Base-by-base conservation (phyloP, 2,888 invertebrate genomes). In the Syrphus vitripennis region DNA sequence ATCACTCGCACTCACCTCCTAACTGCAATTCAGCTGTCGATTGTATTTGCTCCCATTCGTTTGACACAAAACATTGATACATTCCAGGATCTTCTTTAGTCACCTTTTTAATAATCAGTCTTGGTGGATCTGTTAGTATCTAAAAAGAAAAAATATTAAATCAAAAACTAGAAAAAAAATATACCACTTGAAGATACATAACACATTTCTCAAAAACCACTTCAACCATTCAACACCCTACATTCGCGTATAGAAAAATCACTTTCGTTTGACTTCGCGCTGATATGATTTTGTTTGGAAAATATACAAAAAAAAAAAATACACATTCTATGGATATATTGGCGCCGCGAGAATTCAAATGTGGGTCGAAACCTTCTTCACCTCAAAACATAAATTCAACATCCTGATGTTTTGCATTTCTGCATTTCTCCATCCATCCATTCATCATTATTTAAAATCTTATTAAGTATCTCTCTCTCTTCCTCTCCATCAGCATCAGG, bases 51-150 rank as follows among this genome's bases (percentile, higher is more conserved):
- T 97, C 97, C 93, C 96, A 96, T 88, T 96, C 95, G 90, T 97
- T 97, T 90, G 95, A 95, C 6, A 96, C 97, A 89, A 98, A 95
- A 91, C 98, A 98, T 90, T 98, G 98, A 92, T 97, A 98, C 95
- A 98, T 96, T 50, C 98, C 98, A 79, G 96, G 95, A 92, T 98
- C 98, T 78, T 96, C 96, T 88, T 96, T 95, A 88, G 95, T 95
- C 65, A 97, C 93, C 83, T 94, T 94, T 89, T 94, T 94, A 89
- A 96, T 94, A 90, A 94, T 94, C 92, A 95, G 90, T 89, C 93
- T 93, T 40, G 92, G 90, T n/a, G 93, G 92, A 89, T 93, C 93
- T 12, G 91, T 90, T 40, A 91, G 90, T 75, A 92, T 92, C 92
- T 92, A 86, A 71, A 24, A 55, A 29, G 50, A 45, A 53, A 88